A percentile compares a stretch with the other conserved stretches of the same genome.
Conservation (phyloP, 2,113 vertebrate genomes). For the Mugil cephalus region DNA sequence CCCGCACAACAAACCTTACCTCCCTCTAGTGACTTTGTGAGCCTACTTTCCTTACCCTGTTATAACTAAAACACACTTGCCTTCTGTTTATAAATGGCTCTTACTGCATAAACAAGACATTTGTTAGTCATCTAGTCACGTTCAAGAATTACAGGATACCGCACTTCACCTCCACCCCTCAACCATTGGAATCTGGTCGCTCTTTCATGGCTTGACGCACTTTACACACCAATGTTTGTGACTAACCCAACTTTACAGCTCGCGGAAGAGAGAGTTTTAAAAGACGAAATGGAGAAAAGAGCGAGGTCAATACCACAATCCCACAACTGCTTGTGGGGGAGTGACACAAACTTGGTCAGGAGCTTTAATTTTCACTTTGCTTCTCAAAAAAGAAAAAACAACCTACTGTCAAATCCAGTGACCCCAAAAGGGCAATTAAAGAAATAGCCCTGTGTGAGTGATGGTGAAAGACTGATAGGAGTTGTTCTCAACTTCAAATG, state of each 20-base stretch:
- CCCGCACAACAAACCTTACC: constrained; percentile 3
- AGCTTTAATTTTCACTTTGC: constrained; percentile 51
- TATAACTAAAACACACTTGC: constrained; percentile 6
- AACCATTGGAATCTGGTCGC: constrained; percentile 18
- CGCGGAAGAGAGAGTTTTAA: constrained; percentile 37
- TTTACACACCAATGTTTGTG: constrained; percentile 51
- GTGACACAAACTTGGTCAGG: constrained; percentile 63
- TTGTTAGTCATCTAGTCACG: constrained; percentile 36
- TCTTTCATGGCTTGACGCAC: constrained; percentile 35
- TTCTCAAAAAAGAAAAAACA: constrained; percentile 53
- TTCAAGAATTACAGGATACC: background rate
- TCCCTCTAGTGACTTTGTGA: background rate
- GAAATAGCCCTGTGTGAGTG: constrained; percentile 5
- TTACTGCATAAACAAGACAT: constrained; percentile 7
- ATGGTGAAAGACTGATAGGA: constrained; percentile 1
- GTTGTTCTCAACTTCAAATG: constrained; percentile 15
- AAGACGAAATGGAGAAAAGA: constrained; percentile 30
- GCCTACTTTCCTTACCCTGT: constrained; percentile 3
- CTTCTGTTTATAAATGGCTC: constrained; percentile 19
- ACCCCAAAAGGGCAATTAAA: constrained; percentile 30
- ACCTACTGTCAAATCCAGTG: constrained; percentile 45
- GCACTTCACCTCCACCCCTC: constrained; percentile 29
- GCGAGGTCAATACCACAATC: constrained; percentile 66
- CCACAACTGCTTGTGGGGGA: constrained; percentile 68
- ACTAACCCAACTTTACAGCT: constrained; percentile 46